Conservation (phyloP, 2,797 vertebrate species). For the Rousettus madagascariensis region DNA sequence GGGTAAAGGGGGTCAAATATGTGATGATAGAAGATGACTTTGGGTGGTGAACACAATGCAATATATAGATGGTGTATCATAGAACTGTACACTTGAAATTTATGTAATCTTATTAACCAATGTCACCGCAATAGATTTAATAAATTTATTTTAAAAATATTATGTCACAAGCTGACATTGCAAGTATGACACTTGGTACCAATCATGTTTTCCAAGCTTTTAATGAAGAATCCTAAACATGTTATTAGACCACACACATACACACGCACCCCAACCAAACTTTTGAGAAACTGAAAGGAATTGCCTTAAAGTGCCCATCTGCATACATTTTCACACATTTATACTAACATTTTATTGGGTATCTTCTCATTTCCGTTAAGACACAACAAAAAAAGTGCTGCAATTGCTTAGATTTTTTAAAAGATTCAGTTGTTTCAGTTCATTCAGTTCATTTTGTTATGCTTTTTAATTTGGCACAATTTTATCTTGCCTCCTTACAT, state of each 20-base stretch:
- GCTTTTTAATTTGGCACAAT: constrained; percentile 28
- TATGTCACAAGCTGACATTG: not conserved
- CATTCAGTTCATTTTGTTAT: constrained; percentile 54
- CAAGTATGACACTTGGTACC: not conserved
- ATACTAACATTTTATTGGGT: constrained; percentile 50
- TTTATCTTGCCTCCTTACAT: constrained; percentile 54
- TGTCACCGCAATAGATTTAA: not conserved
- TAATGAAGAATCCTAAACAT: not conserved
- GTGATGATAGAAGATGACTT: not conserved
- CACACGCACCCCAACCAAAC: not conserved
- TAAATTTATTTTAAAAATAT: not conserved
- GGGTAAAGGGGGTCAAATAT: not conserved
- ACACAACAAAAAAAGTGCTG: constrained; percentile 48
- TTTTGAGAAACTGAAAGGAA: not conserved
- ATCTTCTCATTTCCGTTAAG: constrained; percentile 48
- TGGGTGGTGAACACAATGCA: not conserved
- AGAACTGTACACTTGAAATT: not conserved
- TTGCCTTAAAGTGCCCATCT: not conserved
- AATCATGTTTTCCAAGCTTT: not conserved
- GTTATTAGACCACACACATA: not conserved
- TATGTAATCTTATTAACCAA: not conserved
- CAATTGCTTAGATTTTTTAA: constrained; percentile 54
- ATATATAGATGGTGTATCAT: not conserved
- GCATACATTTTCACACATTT: constrained; percentile 14
- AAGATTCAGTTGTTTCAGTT: constrained; percentile 59